These are phyloP conservation scores for Paratrypauchen microcephalus DNA, from an alignment of 2,797 vertebrate species.

Conservation along the genomic window DNA sequence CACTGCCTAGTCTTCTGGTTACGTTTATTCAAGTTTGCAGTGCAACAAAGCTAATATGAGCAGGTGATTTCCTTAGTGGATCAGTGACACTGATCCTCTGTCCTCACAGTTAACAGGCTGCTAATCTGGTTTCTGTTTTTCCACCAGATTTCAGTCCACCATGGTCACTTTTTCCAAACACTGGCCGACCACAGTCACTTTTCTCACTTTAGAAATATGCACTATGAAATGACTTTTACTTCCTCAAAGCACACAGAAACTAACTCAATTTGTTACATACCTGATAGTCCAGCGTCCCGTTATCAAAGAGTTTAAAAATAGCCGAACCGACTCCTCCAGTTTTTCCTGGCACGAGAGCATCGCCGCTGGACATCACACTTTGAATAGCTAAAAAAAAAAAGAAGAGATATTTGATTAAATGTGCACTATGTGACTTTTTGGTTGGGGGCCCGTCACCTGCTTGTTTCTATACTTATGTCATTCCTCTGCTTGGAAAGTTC, in stretches of 20 bases:
- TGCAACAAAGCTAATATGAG: conserved; percentile 4
- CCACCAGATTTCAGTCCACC: conserved; percentile 11
- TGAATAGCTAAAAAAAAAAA: conserved; percentile 81
- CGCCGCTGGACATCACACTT: conserved; percentile 90
- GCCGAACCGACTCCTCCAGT: conserved; percentile 91
- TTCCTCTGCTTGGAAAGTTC: too few relatives aligned
- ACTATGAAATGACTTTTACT: conserved; percentile 1
- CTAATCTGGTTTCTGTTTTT: conserved; percentile 16
- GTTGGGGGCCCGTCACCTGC: too few relatives aligned
- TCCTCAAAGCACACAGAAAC: too few relatives aligned
- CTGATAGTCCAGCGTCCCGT: conserved; percentile 92
- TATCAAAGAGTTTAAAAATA: conserved; percentile 84
- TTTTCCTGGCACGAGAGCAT: conserved; percentile 85
- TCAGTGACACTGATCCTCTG: neutral
- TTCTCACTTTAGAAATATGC: conserved; percentile 7
- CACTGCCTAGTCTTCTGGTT: neutral
- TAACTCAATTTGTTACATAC: conserved; percentile 59
- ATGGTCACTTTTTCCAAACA: conserved; percentile 13
- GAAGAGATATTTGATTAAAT: neutral
- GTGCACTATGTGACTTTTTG: too few relatives aligned
- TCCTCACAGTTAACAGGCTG: neutral
- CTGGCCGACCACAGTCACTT: conserved; percentile 1
- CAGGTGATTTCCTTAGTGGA: conserved; percentile 6
- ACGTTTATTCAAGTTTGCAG: neutral
- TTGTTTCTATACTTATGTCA: too few relatives aligned